Percentiles rank a stretch among this genome's conserved stretches.
Conservation (phyloP, 2,888 invertebrate genomes). For the Stenodema calcarata region DNA sequence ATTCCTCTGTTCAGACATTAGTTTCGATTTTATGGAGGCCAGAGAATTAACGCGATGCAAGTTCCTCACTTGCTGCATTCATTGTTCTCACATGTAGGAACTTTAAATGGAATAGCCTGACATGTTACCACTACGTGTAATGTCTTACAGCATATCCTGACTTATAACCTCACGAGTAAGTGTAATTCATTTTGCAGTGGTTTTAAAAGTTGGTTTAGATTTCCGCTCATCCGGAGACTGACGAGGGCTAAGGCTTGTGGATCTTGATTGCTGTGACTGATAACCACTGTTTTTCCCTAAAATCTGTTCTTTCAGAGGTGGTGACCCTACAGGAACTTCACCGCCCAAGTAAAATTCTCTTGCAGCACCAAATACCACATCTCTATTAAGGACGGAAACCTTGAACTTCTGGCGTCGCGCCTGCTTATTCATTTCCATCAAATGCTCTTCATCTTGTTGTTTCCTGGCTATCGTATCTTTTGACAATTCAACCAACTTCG, state of each 20-base stretch:
- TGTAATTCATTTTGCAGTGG: not conserved
- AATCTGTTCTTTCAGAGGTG: slow-evolving; percentile 5
- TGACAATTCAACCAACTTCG: slow-evolving; percentile 53
- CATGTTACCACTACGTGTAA: not conserved
- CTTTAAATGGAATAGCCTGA: not conserved
- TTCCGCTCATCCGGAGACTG: slow-evolving; percentile 4
- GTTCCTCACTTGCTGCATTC: not conserved
- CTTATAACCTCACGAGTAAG: not conserved
- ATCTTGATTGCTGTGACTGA: not conserved
- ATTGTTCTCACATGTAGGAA: not conserved
- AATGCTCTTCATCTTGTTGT: slow-evolving; percentile 43
- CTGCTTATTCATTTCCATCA: slow-evolving; percentile 24
- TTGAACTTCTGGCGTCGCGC: slow-evolving; percentile 44
- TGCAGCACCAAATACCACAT: slow-evolving; percentile 35
- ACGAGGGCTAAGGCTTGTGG: not conserved
- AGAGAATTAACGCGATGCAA: not conserved
- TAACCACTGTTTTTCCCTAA: not conserved
- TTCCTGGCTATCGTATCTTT: slow-evolving; percentile 24
- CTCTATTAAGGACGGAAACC: slow-evolving; percentile 33
- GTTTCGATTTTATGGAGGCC: not conserved
- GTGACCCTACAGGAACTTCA: not conserved
- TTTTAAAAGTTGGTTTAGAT: not conserved
- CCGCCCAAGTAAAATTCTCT: slow-evolving; percentile 33
- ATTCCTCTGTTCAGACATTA: not conserved
- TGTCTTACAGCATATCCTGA: not conserved